These are phyloP conservation scores for Cardiocondyla obscurior DNA, from an alignment of 1,140 invertebrate genomes.

Conservation along the genomic window DNA sequence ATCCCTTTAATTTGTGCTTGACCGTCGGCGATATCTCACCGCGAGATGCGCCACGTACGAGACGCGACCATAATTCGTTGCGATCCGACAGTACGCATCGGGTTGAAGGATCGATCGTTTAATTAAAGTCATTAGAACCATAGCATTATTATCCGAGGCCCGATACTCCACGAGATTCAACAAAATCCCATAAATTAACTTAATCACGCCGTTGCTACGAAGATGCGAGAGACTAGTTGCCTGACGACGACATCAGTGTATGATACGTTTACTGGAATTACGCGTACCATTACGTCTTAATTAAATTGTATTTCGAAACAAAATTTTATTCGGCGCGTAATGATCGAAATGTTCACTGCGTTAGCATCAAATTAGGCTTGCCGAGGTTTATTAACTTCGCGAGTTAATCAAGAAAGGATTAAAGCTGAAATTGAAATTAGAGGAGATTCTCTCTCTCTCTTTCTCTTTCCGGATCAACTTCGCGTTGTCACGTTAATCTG, in stretches of 20 bases:
- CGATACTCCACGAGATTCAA: slow-evolving; percentile 26
- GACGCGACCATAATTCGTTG: slow-evolving; percentile 34
- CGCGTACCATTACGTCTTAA: neutral
- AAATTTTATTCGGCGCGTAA: slow-evolving; percentile 9
- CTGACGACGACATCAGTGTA: neutral
- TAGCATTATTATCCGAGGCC: slow-evolving; percentile 19
- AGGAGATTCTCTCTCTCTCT: too few species aligned
- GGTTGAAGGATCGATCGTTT: slow-evolving; percentile 16
- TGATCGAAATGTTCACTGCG: too few species aligned
- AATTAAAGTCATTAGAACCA: slow-evolving; percentile 54
- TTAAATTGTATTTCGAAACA: neutral
- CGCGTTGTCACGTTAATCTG: neutral
- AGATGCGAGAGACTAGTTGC: neutral
- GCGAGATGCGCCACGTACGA: slow-evolving; percentile 39
- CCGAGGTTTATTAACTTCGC: neutral
- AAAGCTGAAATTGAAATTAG: neutral
- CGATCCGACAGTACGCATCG: slow-evolving; percentile 43
- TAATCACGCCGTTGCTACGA: neutral
- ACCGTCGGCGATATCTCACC: slow-evolving; percentile 40
- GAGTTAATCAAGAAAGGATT: neutral
- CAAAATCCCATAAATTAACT: slow-evolving; percentile 30
- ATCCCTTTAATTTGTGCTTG: slow-evolving; percentile 45
- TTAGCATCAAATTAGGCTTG: neutral
- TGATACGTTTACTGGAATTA: neutral
- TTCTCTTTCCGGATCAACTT: neutral